phyloP scores from a whole-genome alignment of 2,888 invertebrate genomes.

The Andrena flavipes region DNA sequence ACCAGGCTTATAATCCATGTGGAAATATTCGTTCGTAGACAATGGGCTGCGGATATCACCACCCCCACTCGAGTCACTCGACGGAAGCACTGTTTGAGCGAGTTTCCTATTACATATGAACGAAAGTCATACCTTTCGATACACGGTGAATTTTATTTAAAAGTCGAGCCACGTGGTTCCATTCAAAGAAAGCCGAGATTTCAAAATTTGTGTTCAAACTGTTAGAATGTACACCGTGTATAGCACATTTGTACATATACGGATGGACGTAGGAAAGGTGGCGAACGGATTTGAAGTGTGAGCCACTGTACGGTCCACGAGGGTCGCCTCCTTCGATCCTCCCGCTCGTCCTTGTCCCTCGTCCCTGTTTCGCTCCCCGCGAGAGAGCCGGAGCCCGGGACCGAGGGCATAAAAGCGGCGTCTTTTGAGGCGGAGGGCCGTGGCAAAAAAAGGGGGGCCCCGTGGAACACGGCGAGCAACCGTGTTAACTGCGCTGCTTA shows the following conservation, averaged over 20 bases:
- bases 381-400: slow-evolving; percentile 22
- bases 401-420: slow-evolving; percentile 74
- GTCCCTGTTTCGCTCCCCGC: slow-evolving; percentile 37
- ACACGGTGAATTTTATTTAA: too few relatives aligned
- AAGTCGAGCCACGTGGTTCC: too few relatives aligned
- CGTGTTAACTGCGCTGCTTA: slow-evolving; percentile 82
- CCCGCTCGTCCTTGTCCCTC: slow-evolving; percentile 45
- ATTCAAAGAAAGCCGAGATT: neutral
- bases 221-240: neutral
- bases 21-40: too few relatives aligned
- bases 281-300: neutral
- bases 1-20: too few relatives aligned
- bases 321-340: slow-evolving; percentile 39
- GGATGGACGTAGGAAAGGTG: neutral
- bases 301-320: slow-evolving; percentile 34
- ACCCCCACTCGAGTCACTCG: too few relatives aligned
- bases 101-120: too few relatives aligned
- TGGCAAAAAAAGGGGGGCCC: slow-evolving; percentile 73
- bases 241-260: neutral
- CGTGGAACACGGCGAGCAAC: slow-evolving; percentile 77
- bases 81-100: too few relatives aligned
- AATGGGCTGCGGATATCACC: too few relatives aligned
- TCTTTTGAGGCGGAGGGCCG: slow-evolving; percentile 78
- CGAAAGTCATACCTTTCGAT: too few relatives aligned
- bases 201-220: neutral